A percentile compares a stretch with the other conserved stretches of the same genome.
phyloP scores from a whole-genome alignment of 2,888 invertebrate genomes.

The Metallyticus violacea region DNA sequence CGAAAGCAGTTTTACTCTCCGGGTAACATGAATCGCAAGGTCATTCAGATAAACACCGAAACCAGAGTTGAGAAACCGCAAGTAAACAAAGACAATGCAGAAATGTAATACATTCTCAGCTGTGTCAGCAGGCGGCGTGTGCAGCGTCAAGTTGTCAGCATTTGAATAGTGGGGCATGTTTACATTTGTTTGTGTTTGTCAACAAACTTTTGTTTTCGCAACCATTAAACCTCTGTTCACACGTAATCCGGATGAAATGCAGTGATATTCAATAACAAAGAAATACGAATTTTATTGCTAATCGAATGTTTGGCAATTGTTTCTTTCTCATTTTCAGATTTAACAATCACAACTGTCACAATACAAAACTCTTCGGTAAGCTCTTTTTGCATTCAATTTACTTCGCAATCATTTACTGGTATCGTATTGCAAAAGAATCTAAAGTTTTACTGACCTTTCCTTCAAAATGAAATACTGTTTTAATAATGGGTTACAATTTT shows the following conservation, averaged over 20 bases:
- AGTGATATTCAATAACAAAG: not conserved
- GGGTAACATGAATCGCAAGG: not conserved
- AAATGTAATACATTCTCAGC: not conserved
- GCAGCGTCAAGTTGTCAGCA: too few species aligned
- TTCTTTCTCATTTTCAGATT: too few species aligned
- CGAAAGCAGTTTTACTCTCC: not conserved
- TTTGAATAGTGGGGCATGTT: not conserved
- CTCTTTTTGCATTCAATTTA: not conserved
- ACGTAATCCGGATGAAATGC: not conserved
- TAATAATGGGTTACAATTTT: too few species aligned
- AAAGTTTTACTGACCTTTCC: too few species aligned
- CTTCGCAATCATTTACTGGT: not conserved
- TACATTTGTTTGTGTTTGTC: not conserved
- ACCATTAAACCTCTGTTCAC: not conserved
- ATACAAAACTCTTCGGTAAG: not conserved
- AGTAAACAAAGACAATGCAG: not conserved
- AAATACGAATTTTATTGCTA: not conserved
- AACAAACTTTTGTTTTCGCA: not conserved
- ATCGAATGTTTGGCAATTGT: too few species aligned
- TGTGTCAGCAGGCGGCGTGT: too few species aligned
- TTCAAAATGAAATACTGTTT: too few species aligned
- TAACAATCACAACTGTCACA: not conserved
- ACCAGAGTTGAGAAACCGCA: not conserved
- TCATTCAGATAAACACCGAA: not conserved
- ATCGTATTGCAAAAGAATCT: too few species aligned